Conservation (phyloP, 2,113 vertebrate genomes). For the Recurvirostra avosetta region DNA sequence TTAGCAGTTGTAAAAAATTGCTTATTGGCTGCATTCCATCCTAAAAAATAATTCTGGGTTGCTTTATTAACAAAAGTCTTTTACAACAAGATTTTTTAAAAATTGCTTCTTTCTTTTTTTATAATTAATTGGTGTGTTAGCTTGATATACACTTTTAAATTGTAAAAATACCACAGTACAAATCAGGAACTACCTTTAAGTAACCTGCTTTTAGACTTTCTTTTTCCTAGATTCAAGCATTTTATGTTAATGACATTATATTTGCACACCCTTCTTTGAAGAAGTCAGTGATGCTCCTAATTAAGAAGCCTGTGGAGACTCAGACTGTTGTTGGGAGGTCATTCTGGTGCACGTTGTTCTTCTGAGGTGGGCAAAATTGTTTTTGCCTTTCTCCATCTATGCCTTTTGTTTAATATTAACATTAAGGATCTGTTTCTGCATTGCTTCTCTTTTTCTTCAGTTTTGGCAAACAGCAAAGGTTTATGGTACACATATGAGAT, state of each 20-base stretch:
- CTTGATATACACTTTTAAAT: not conserved
- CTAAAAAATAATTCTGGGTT: not conserved
- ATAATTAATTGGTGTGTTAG: not conserved
- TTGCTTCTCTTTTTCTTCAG: conserved; percentile 32
- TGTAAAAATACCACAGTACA: not conserved
- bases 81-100: not conserved
- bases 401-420: conserved; percentile 4
- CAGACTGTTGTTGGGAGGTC: not conserved
- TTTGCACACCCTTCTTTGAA: not conserved
- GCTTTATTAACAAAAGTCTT: not conserved
- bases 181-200: not conserved
- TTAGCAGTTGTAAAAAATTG: not conserved
- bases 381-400: not conserved
- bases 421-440: conserved; percentile 26
- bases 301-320: not conserved
- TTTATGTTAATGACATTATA: not conserved
- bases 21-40: not conserved
- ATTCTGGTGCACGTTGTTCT: not conserved
- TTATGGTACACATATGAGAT: conserved; percentile 47
- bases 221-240: not conserved
- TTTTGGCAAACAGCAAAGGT: conserved; percentile 36
- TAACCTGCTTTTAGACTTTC: not conserved
- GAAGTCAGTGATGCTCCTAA: not conserved
- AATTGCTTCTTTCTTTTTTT: not conserved
- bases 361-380: not conserved